Evolutionary conservation across 2,113 vertebrate species (phyloP).

Genomic region (Emydura subglobosa): DNA sequence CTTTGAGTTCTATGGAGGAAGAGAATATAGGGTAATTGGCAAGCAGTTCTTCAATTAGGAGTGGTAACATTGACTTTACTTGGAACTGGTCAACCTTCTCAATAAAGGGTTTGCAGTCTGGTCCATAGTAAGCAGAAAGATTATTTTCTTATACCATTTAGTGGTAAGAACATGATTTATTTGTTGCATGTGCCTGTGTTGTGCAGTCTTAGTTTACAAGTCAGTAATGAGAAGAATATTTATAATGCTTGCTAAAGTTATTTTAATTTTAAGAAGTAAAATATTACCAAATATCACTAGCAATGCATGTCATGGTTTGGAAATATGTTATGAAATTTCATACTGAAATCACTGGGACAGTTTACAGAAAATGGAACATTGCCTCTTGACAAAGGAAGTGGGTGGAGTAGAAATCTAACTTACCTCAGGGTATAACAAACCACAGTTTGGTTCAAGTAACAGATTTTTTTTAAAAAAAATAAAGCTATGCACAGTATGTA

Average conservation of each 20-base stretch:
- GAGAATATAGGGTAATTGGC: not conserved
- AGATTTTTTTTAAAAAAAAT: not conserved
- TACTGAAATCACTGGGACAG: conserved; percentile 35
- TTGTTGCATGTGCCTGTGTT: not conserved
- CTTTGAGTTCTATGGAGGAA: not conserved
- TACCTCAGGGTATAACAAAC: conserved; percentile 35
- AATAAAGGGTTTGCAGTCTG: not conserved
- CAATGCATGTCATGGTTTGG: conserved; percentile 4
- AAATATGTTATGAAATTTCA: conserved; percentile 55
- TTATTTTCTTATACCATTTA: not conserved
- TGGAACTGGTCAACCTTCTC: not conserved
- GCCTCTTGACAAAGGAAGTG: conserved; percentile 61
- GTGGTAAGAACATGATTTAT: not conserved
- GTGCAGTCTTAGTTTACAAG: not conserved
- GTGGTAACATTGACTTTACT: not conserved
- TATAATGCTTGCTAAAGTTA: not conserved
- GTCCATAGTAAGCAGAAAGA: not conserved
- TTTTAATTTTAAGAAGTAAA: not conserved
- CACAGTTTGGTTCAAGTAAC: conserved; percentile 24
- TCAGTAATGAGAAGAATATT: not conserved
- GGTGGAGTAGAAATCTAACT: conserved; percentile 38
- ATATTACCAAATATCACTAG: not conserved
- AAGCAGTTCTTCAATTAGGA: not conserved
- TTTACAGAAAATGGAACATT: conserved; percentile 48
- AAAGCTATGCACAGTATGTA: not conserved